Percentiles rank a stretch among this genome's conserved stretches.
These are phyloP conservation scores for Miltochrista miniata DNA, from an alignment of 2,888 invertebrate genomes.

Conservation along the genomic window DNA sequence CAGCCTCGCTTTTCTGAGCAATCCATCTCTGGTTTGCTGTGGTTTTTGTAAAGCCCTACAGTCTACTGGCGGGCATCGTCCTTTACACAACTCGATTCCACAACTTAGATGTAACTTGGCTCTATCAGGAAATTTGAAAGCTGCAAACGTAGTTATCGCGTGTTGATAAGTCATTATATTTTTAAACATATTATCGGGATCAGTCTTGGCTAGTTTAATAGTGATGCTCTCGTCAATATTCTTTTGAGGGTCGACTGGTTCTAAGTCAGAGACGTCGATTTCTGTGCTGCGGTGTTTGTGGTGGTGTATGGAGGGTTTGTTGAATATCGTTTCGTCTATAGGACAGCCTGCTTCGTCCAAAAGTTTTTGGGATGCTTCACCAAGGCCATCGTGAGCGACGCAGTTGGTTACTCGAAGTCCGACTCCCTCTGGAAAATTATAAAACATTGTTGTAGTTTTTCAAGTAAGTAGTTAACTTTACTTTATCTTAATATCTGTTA, in stretches of 20 bases:
- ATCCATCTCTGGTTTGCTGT: conserved; percentile 73
- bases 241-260: conserved; percentile 59
- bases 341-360: conserved; percentile 90
- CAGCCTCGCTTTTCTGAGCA: conserved; percentile 72
- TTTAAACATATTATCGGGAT: conserved; percentile 69
- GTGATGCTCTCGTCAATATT: conserved; percentile 59
- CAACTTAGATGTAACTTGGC: conserved; percentile 91
- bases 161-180: conserved; percentile 80
- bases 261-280: conserved; percentile 66
- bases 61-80: conserved; percentile 86
- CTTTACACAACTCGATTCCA: conserved; percentile 89
- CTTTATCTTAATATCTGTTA: no score
- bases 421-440: conserved; percentile 83
- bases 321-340: conserved; percentile 86
- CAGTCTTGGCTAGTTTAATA: conserved; percentile 56
- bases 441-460: no score
- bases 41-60: conserved; percentile 72
- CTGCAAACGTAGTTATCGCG: conserved; percentile 87
- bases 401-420: conserved; percentile 90
- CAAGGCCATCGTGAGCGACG: conserved; percentile 90
- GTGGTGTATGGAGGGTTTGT: conserved; percentile 73
- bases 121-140: conserved; percentile 92
- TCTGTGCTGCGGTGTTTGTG: conserved; percentile 67
- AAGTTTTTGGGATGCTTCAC: conserved; percentile 89
- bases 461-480: no score